A percentile compares a stretch with the other conserved stretches of the same genome.
Conservation (phyloP, 2,797 vertebrate genomes). For the Cynopterus sphinx region DNA sequence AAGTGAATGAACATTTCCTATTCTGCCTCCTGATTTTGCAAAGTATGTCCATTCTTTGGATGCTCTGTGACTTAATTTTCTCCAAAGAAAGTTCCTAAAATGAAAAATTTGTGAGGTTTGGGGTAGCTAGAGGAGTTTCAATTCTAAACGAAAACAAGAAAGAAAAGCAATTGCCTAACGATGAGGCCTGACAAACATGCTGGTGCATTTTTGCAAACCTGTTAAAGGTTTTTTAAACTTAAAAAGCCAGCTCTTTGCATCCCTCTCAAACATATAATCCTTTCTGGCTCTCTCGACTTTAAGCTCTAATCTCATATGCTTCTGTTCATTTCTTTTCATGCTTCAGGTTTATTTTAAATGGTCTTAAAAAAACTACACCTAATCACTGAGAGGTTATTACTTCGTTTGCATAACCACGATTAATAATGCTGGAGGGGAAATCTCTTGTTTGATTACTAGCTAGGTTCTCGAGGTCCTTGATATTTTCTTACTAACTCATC, state of each 20-base stretch:
- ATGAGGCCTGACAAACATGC: not conserved
- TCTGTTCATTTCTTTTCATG: not conserved
- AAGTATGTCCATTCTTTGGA: not conserved
- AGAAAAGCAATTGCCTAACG: not conserved
- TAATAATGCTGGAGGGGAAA: not conserved
- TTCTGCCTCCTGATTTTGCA: conserved; percentile 22
- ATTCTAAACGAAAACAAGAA: not conserved
- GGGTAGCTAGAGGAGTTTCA: not conserved
- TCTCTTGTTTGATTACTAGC: not conserved
- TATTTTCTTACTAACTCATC: conserved; percentile 14
- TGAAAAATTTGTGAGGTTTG: not conserved
- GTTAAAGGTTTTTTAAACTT: not conserved
- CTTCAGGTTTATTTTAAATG: not conserved
- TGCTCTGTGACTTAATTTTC: conserved; percentile 34
- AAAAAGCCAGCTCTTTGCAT: not conserved
- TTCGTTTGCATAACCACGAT: not conserved
- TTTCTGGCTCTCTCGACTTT: conserved; percentile 48
- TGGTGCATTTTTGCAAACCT: not conserved
- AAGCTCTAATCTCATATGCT: conserved; percentile 21
- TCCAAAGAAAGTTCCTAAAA: conserved; percentile 45
- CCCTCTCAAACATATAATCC: not conserved
- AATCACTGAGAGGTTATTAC: not conserved
- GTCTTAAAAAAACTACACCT: not conserved
- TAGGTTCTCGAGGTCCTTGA: not conserved
- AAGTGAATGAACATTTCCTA: not conserved